Base-by-base conservation (phyloP, 2,797 vertebrate genomes). In the Pipistrellus pipistrellus region DNA sequence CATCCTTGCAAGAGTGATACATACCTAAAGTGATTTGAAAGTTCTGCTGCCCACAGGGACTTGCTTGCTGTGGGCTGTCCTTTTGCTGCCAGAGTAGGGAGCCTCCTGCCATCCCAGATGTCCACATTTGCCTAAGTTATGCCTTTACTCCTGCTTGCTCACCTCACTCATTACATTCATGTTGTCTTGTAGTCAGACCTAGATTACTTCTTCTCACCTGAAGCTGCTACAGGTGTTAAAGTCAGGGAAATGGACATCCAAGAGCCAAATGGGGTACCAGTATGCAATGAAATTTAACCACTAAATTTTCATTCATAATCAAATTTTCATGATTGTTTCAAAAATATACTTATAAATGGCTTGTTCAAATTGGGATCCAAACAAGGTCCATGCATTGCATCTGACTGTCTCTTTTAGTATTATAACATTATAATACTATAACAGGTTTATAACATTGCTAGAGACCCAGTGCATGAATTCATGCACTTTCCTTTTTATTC, bases 281-380 rank as follows among this genome's bases (percentile, higher is more conserved):
- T 75, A 12, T 85, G 66, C n/a, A 81, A 48, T 21, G 68, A 88
- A 91, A 89, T 35, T 62, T 88, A 84, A 90, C 48, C 77, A 87
- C 41, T 53, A 77, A 57, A 73, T 90, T 86, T 71, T 20, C 38
- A 18, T 53, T 20, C 7, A 53, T 21, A 53, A 21, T 53, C 51
- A 53, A 53, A 83, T 72, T 62, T 85, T 76, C 69, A 35, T 59
- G 46, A 44, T 85, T 75, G 75, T 73, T 68, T 80, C 68, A 75
- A 94, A 90, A 87, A 46, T 44, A 17, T 78, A 66, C 46, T 85
- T 85, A 80, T 32, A 55, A 41, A 62, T 46, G 20, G 10, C 82
- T 68, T 88, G 23, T 62, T 81, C 51, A 88, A 85, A 76, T 69
- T n/a, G 38, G 38, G 44, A 85, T 94, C 51, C 51, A 73, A 68